Evolutionary conservation across 2,113 vertebrate genomes (phyloP).

Genomic region (Grammomys dolichurus): DNA sequence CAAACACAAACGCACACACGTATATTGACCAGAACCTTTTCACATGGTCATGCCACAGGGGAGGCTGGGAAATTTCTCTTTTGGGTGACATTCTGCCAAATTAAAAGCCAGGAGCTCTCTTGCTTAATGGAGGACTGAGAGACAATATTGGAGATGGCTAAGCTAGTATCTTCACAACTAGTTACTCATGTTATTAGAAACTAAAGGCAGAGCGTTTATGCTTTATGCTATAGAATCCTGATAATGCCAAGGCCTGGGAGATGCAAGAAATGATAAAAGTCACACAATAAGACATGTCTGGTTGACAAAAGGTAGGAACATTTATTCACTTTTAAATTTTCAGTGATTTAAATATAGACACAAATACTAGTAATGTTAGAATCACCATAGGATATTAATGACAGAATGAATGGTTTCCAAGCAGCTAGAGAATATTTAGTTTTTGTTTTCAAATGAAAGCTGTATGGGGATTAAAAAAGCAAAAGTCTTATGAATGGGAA

Average conservation of each 20-base stretch:
- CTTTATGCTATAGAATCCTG: not conserved
- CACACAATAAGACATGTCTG: not conserved
- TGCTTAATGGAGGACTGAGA: not conserved
- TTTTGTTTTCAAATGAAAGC: not conserved
- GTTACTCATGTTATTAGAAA: not conserved
- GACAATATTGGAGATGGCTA: not conserved
- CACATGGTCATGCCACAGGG: not conserved
- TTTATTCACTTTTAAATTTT: conserved; percentile 6
- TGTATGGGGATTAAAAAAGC: not conserved
- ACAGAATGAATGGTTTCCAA: conserved; percentile 26
- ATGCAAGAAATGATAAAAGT: not conserved
- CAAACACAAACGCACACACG: no score
- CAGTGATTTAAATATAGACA: not conserved
- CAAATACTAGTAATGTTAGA: conserved; percentile 24
- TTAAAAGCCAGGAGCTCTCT: not conserved
- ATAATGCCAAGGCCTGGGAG: not conserved
- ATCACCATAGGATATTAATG: conserved; percentile 16
- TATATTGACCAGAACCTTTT: conserved; percentile 19
- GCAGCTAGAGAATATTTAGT: not conserved
- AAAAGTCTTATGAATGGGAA: not conserved
- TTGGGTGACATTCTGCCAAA: not conserved
- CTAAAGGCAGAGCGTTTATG: not conserved
- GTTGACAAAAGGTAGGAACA: not conserved
- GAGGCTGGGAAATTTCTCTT: not conserved
- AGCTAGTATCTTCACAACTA: not conserved